Conservation (phyloP, 2,797 vertebrate genomes). For the Sarcoramphus papa region DNA sequence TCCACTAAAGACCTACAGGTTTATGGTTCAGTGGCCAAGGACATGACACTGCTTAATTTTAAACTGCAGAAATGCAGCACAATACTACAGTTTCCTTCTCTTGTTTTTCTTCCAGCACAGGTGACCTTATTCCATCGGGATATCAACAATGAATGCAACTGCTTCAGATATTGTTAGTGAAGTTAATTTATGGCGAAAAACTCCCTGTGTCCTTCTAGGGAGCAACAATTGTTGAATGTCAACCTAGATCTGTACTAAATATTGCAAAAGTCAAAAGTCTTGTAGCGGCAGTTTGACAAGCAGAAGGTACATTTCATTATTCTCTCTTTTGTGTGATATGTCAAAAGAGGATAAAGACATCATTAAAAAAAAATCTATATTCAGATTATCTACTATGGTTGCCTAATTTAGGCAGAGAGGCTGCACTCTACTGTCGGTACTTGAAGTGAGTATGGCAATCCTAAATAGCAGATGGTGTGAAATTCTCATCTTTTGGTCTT, state of each 20-base stretch:
- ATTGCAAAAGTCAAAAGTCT: not conserved
- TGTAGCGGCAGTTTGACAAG: not conserved
- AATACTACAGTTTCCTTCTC: not conserved
- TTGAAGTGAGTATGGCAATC: not conserved
- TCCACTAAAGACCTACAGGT: not conserved
- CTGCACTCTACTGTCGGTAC: not conserved
- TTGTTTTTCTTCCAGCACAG: not conserved
- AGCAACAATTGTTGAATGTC: not conserved
- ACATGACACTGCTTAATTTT: not conserved
- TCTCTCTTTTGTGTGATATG: not conserved
- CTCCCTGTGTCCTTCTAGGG: not conserved
- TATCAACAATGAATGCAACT: not conserved
- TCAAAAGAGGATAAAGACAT: not conserved
- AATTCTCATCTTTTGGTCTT: not conserved
- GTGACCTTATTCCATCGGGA: not conserved
- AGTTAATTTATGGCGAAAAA: not conserved
- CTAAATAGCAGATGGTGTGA: not conserved
- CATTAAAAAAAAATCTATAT: not conserved
- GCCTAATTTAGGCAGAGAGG: not conserved
- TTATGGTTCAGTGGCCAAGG: conserved; percentile 1
- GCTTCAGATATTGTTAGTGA: not conserved
- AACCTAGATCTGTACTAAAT: not conserved
- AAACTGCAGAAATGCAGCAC: not conserved
- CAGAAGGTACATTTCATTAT: not conserved
- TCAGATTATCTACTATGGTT: not conserved